Percentiles rank a stretch among this genome's conserved stretches.
phyloP scores from a whole-genome alignment of 2,113 vertebrate species.

The Canis aureus region DNA sequence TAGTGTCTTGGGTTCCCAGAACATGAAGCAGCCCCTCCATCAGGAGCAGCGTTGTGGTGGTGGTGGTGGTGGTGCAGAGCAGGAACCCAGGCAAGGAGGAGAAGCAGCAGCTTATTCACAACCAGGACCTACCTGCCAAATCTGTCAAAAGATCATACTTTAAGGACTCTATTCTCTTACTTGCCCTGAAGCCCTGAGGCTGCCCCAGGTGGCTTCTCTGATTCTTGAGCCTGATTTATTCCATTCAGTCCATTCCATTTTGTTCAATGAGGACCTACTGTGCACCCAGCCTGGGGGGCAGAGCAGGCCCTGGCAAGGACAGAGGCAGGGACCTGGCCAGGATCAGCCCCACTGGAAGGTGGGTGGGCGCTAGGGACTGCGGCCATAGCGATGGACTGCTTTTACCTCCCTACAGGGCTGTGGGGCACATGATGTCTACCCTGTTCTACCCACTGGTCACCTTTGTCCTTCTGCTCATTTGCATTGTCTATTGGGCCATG shows the following conservation, averaged over 20 bases:
- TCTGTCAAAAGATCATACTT: not conserved
- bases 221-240: not conserved
- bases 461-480: constrained; percentile 92
- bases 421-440: constrained; percentile 92
- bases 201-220: not conserved
- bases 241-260: not conserved
- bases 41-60: not conserved
- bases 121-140: not conserved
- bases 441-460: constrained; percentile 93
- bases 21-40: too few relatives aligned
- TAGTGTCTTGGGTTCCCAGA: not conserved
- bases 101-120: not conserved
- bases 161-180: not conserved
- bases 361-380: accelerated
- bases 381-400: not conserved
- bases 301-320: not conserved
- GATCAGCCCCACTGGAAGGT: not conserved
- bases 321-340: not conserved
- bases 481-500: constrained; percentile 92
- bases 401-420: constrained; percentile 86
- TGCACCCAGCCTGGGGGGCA: not conserved
- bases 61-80: not conserved
- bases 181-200: not conserved
- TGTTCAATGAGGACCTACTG: not conserved
- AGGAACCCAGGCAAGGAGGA: not conserved